phyloP scores from a whole-genome alignment of 2,797 vertebrate genomes.

The Coranthus polyacanthus region DNA sequence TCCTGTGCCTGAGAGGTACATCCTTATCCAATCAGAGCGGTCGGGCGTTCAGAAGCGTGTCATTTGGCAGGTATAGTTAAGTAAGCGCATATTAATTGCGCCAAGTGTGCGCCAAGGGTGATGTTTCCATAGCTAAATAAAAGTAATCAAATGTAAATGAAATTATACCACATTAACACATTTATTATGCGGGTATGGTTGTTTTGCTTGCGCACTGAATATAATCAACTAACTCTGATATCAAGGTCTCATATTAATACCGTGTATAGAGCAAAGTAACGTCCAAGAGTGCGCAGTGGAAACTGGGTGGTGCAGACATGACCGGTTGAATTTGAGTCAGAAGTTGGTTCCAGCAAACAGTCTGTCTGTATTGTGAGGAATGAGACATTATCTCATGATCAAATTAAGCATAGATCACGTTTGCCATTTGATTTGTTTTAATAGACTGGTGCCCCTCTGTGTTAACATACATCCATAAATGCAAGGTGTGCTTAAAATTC shows the following conservation, averaged over 20 bases:
- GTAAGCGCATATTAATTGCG: not conserved
- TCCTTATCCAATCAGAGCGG: constrained; percentile 50
- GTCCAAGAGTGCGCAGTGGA: constrained; percentile 56
- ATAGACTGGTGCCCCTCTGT: not conserved
- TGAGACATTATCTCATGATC: not conserved
- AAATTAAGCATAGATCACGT: not conserved
- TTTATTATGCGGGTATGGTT: not conserved
- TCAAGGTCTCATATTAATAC: constrained; percentile 28
- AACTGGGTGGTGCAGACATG: constrained; percentile 64
- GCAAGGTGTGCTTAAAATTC: not conserved
- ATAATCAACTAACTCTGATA: constrained; percentile 1
- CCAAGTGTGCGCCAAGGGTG: not conserved
- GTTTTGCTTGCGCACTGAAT: not conserved
- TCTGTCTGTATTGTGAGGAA: constrained; percentile 36
- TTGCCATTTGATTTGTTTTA: not conserved
- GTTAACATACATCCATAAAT: not conserved
- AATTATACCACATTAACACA: not conserved
- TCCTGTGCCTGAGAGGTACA: constrained; percentile 45
- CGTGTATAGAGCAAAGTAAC: not conserved
- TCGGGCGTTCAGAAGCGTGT: not conserved
- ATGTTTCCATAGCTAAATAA: not conserved
- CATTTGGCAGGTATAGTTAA: constrained; percentile 20
- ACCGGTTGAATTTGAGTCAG: constrained; percentile 63
- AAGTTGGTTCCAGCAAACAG: constrained; percentile 47
- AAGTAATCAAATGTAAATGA: not conserved